phyloP scores from a whole-genome alignment of 2,888 invertebrate species.

The Clostera curtula region DNA sequence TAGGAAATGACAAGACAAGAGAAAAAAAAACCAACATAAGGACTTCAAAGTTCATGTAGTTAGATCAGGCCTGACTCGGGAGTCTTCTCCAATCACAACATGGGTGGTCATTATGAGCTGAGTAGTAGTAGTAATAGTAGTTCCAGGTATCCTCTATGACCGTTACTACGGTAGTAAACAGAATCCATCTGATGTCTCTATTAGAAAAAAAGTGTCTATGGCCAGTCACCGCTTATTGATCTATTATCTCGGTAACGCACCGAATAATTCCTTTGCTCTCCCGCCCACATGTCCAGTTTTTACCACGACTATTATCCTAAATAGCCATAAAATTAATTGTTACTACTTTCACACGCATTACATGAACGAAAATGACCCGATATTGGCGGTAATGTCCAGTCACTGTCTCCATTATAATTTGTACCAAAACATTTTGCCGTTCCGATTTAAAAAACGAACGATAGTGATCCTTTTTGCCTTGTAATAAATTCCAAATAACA shows the following conservation, averaged over 20 bases:
- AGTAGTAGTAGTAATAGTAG: too few species aligned
- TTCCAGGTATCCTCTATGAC: too few species aligned
- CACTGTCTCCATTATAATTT: constrained; percentile 36
- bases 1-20: too few species aligned
- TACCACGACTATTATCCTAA: constrained; percentile 65
- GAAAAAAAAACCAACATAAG: too few species aligned
- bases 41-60: too few species aligned
- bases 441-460: background rate
- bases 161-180: too few species aligned
- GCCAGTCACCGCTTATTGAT: too few species aligned
- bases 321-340: constrained; percentile 65
- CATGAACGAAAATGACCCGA: constrained; percentile 39
- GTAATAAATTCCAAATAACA: constrained; percentile 1
- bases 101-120: too few species aligned
- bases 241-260: background rate
- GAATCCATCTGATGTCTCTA: too few species aligned
- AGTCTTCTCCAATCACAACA: too few species aligned
- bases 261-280: constrained; percentile 18
- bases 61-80: too few species aligned
- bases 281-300: constrained; percentile 49
- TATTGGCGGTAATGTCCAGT: constrained; percentile 47
- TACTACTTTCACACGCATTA: constrained; percentile 53
- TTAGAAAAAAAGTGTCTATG: too few species aligned
- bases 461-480: constrained; percentile 17
- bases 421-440: constrained; percentile 12